These are phyloP conservation scores for Tetragonula clypearis DNA, from an alignment of 1,140 invertebrate species.

Conservation along the genomic window DNA sequence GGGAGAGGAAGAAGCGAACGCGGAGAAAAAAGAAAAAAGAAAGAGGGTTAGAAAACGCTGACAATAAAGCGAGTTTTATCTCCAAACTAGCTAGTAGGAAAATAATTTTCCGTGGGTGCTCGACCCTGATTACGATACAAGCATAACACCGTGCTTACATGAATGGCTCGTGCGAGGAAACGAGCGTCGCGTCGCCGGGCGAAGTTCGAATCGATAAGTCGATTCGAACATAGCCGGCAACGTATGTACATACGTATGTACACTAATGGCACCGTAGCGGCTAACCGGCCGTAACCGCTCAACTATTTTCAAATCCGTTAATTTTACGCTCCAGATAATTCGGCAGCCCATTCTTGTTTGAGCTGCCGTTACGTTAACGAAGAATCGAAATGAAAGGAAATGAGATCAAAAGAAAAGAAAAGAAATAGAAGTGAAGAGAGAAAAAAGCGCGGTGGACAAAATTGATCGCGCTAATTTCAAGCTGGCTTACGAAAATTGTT, in stretches of 20 bases:
- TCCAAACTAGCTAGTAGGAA: conserved; percentile 48
- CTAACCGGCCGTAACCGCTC: conserved; percentile 20
- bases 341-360: conserved; percentile 9
- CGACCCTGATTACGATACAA: conserved; percentile 63
- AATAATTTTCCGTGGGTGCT: conserved; percentile 59
- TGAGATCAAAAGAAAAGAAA: neutral
- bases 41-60: neutral
- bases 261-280: conserved; percentile 24
- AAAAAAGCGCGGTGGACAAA: neutral
- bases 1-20: neutral
- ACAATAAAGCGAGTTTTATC: conserved; percentile 51
- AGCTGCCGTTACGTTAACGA: neutral
- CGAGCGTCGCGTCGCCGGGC: conserved; percentile 45
- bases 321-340: conserved; percentile 48
- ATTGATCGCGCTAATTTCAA: neutral
- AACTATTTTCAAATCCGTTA: conserved; percentile 57
- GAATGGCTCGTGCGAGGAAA: conserved; percentile 63
- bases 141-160: conserved; percentile 59
- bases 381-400: neutral
- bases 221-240: conserved; percentile 59
- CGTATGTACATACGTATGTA: neutral
- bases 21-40: neutral
- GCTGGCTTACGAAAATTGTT: neutral
- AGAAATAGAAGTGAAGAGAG: neutral
- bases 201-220: conserved; percentile 62